A percentile compares a stretch with the other conserved stretches of the same genome.
Evolutionary conservation across 2,113 vertebrate genomes (phyloP).

Genomic region (Coturnix japonica): DNA sequence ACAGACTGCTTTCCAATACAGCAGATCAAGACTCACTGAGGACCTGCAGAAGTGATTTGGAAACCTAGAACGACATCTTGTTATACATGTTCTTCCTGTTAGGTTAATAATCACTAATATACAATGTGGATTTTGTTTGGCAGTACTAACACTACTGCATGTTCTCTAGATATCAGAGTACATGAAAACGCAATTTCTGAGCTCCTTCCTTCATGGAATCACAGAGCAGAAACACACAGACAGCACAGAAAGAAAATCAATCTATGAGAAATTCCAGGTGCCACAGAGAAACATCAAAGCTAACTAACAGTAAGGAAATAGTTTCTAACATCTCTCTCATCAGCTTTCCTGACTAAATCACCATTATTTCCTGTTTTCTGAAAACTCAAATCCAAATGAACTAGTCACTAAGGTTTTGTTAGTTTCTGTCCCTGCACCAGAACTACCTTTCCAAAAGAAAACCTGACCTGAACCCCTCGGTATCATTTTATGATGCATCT

Average conservation of each 20-base stretch:
- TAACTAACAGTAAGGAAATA: neutral
- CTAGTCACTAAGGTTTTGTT: neutral
- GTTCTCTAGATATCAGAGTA: neutral
- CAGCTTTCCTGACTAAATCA: neutral
- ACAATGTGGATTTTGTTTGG: neutral
- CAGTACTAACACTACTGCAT: neutral
- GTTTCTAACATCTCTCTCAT: neutral
- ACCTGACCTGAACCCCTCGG: neutral
- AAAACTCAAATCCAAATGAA: neutral
- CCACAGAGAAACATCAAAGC: neutral
- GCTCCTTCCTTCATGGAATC: neutral
- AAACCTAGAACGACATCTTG: neutral
- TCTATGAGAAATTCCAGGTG: neutral
- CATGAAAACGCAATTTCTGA: neutral
- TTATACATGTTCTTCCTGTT: neutral
- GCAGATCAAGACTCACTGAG: neutral
- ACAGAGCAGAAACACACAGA: neutral
- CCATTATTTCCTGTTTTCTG: neutral
- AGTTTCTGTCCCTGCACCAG: neutral
- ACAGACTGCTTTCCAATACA: rapidly evolving
- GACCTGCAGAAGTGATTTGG: neutral
- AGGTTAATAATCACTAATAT: neutral
- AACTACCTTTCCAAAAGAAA: neutral
- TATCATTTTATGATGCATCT: neutral
- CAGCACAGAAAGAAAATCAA: neutral